Base-by-base conservation (phyloP, 1,140 invertebrate genomes). In the Drosophila rhopaloa region DNA sequence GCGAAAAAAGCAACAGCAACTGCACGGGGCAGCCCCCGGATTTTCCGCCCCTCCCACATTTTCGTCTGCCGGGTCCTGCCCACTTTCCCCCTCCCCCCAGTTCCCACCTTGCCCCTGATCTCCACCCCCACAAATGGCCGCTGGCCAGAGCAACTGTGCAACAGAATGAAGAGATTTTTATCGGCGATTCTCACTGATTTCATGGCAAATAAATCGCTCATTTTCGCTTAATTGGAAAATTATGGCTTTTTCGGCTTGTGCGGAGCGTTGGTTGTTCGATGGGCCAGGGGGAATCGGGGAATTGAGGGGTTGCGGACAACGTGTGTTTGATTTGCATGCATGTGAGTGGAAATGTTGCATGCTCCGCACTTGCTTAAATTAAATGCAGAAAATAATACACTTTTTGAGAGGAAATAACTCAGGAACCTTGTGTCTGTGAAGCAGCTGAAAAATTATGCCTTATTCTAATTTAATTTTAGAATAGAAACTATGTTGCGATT, bases 211-310 rank as follows among this genome's bases (percentile, higher is more conserved):
- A 92, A 92, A 92, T 92, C 91, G 91, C 91, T 92, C 91, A 92
- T 92, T 92, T 92, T 92, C 91, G 90, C 91, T 92, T 92, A 92
- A 92, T 92, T 92, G 91, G 91, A 92, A 92, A 92, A 92, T 92
- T 92, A 92, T 92, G 90, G 91, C 86, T 91, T 85, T 91, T 83
- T 84, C 59, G 71, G 75, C 68, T 61, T 80, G 70, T 80, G 70
- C 76, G 65, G 58, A 54, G 38, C 57, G n/a, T 32, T 67, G 65
- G 60, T 44, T 41, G 60, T 32, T 44, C 37, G 41, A 10, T 11
- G 53, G 29, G 27, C 41, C 29, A 14, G 44, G 44, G 14, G 44
- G 9, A 24, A 14, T 5, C 6, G 46, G 44, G 47, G 13, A 8
- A 50, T 19, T 9, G 40, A n/a, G 32, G 41, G 44, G 63, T 10